Evolutionary conservation across 1,140 invertebrate genomes (phyloP).

Genomic region (Chrysomallon squamiferum): DNA sequence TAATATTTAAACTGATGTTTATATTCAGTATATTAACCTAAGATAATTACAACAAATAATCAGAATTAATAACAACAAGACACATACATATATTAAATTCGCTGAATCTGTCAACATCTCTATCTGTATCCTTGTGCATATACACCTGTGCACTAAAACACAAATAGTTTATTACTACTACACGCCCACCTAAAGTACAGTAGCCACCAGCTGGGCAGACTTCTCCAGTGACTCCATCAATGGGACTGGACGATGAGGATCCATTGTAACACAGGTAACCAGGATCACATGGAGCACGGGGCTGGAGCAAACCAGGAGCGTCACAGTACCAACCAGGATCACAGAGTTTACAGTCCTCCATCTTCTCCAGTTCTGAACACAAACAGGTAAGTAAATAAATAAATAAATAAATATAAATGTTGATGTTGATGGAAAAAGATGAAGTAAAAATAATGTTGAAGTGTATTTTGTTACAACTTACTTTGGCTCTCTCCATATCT

Average conservation of each 20-base stretch:
- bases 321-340: slow-evolving; percentile 57
- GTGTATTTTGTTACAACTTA: too few relatives aligned
- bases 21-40: too few relatives aligned
- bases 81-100: too few relatives aligned
- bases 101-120: too few relatives aligned
- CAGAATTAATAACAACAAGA: too few relatives aligned
- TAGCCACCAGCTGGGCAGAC: slow-evolving; percentile 56
- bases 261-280: slow-evolving; percentile 53
- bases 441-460: too few relatives aligned
- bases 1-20: too few relatives aligned
- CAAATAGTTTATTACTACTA: too few relatives aligned
- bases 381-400: background rate
- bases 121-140: too few relatives aligned
- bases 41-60: too few relatives aligned
- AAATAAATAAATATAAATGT: background rate
- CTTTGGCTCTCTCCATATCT: slow-evolving; percentile 42
- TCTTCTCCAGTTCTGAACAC: slow-evolving; percentile 35
- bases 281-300: slow-evolving; percentile 55
- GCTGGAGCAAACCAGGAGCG: slow-evolving; percentile 50
- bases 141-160: too few relatives aligned
- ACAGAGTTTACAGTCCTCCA: slow-evolving; percentile 47
- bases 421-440: background rate
- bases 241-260: slow-evolving; percentile 52
- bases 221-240: slow-evolving; percentile 51
- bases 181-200: slow-evolving; percentile 52